Conservation (phyloP, 1,140 invertebrate species). For the Chymomyza costata region DNA sequence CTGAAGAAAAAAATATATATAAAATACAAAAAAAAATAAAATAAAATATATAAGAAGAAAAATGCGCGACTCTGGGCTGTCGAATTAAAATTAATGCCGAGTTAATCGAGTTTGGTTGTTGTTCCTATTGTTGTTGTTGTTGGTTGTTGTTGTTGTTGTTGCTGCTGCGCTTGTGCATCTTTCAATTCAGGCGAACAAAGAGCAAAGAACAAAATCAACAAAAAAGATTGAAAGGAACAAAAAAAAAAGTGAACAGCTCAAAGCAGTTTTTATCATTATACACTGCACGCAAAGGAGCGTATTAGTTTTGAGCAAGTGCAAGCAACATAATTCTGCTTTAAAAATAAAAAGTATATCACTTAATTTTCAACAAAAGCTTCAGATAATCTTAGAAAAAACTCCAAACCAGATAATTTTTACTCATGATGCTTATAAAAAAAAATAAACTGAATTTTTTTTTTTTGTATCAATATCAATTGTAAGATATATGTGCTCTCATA, state of each 20-base stretch:
- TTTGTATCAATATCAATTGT: no score
- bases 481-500: no score
- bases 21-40: slow-evolving; percentile 8
- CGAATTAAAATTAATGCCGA: slow-evolving; percentile 74
- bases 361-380: no score
- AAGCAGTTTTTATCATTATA: no score
- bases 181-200: slow-evolving; percentile 46
- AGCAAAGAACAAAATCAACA: slow-evolving; percentile 21
- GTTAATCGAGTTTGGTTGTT: slow-evolving; percentile 58
- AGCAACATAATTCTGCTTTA: no score
- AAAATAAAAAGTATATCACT: no score
- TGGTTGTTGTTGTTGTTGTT: slow-evolving; percentile 17
- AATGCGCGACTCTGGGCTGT: slow-evolving; percentile 30
- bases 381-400: no score
- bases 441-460: no score
- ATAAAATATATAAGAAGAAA: slow-evolving; percentile 33
- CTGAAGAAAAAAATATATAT: slow-evolving; percentile 7
- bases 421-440: no score
- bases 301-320: no score
- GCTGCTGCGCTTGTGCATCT: slow-evolving; percentile 8
- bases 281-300: no score
- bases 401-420: no score
- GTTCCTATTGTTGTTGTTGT: slow-evolving; percentile 46
- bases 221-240: slow-evolving; percentile 32
- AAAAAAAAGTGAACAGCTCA: slow-evolving; percentile 22